Conservation (phyloP, 2,797 vertebrate species). For the Lithobates sylvaticus region DNA sequence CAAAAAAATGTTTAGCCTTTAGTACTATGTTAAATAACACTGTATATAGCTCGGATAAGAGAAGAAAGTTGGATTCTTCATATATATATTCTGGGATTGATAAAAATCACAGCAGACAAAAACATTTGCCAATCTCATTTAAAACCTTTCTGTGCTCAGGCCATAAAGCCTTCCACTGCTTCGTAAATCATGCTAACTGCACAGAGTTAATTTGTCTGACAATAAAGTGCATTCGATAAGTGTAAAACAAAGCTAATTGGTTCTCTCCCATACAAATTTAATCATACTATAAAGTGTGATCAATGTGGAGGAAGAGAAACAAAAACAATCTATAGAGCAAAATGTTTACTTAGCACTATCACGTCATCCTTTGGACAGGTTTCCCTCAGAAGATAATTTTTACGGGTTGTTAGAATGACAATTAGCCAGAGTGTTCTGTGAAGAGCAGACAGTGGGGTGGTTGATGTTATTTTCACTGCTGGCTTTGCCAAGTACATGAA, state of each 20-base stretch:
- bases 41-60: neutral
- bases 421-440: constrained; percentile 29
- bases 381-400: constrained; percentile 48
- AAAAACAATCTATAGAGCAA: constrained; percentile 75
- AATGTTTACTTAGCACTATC: constrained; percentile 53
- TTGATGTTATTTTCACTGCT: constrained; percentile 18
- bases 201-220: constrained; percentile 79
- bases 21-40: no score
- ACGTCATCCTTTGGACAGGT: constrained; percentile 11
- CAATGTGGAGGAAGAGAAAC: constrained; percentile 77
- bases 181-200: constrained; percentile 77
- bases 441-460: constrained; percentile 10
- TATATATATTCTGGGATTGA: neutral
- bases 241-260: constrained; percentile 83
- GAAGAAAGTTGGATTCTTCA: neutral
- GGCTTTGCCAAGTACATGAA: neutral
- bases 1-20: no score
- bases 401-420: neutral
- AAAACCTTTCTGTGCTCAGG: constrained; percentile 58
- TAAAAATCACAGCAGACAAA: constrained; percentile 51
- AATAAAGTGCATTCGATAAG: constrained; percentile 79
- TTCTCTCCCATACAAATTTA: constrained; percentile 80
- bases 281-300: constrained; percentile 81
- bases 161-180: constrained; percentile 65
- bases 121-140: constrained; percentile 55